Evolutionary conservation across 2,888 invertebrate genomes (phyloP).

Genomic region (Listrodromus nycthemerus): DNA sequence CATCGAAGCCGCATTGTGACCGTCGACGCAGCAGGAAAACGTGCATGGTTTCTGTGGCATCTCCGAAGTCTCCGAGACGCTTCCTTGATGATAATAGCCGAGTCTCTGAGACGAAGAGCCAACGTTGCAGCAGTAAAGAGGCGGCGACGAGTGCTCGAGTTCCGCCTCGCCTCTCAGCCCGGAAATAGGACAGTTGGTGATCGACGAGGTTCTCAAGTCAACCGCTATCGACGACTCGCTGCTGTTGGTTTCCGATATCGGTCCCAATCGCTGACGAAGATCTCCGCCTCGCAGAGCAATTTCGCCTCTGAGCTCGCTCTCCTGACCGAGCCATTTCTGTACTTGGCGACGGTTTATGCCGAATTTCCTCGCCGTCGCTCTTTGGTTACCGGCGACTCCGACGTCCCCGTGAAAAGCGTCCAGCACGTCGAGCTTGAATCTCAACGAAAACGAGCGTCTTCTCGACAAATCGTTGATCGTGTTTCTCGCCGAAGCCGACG

Average conservation of each 20-base stretch:
- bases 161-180: constrained; percentile 73
- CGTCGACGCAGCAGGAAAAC: constrained; percentile 77
- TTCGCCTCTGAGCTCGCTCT: constrained; percentile 82
- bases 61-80: constrained; percentile 65
- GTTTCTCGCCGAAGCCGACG: constrained; percentile 62
- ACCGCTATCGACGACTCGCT: constrained; percentile 76
- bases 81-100: constrained; percentile 71
- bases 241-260: constrained; percentile 72
- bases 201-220: constrained; percentile 76
- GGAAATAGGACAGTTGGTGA: constrained; percentile 24
- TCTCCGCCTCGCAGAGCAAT: constrained; percentile 79
- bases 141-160: constrained; percentile 71
- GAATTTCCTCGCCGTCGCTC: constrained; percentile 85
- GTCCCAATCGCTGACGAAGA: constrained; percentile 81
- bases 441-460: constrained; percentile 84
- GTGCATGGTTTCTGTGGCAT: constrained; percentile 70
- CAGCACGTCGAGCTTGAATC: constrained; percentile 85
- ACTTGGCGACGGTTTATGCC: constrained; percentile 85
- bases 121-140: constrained; percentile 74
- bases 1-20: constrained; percentile 57
- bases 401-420: constrained; percentile 84
- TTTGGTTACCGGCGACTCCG: constrained; percentile 84
- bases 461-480: constrained; percentile 72
- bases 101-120: constrained; percentile 68
- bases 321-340: constrained; percentile 85